Evolutionary conservation across 2,797 vertebrate species (phyloP).

Genomic region (Myiothlypis coronata): DNA sequence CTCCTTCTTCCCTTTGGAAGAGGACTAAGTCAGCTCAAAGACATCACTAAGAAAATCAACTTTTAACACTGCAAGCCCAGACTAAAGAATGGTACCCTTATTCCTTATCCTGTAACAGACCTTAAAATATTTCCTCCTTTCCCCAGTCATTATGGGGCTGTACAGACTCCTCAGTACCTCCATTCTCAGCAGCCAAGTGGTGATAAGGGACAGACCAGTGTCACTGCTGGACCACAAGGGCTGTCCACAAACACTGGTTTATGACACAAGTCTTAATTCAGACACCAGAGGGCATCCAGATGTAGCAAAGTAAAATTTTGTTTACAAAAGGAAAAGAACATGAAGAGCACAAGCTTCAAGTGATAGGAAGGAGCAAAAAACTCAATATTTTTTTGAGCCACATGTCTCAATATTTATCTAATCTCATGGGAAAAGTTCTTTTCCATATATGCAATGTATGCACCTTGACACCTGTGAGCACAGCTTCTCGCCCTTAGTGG

Average conservation of each 20-base stretch:
- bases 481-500: background rate
- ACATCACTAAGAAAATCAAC: background rate
- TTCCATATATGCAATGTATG: background rate
- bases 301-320: background rate
- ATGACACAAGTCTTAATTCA: background rate
- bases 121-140: background rate
- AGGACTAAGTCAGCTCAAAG: background rate
- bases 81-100: background rate
- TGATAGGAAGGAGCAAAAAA: background rate
- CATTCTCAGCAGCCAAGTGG: background rate
- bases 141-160: background rate
- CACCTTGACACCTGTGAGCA: background rate
- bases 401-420: background rate
- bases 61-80: background rate
- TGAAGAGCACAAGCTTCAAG: background rate
- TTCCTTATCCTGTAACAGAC: background rate
- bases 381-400: background rate
- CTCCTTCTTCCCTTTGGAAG: background rate
- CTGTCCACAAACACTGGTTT: background rate
- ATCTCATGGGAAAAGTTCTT: background rate
- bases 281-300: slow-evolving; percentile 22
- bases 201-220: background rate
- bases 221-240: background rate
- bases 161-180: background rate
- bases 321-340: background rate